phyloP scores from a whole-genome alignment of 2,888 invertebrate species.

The Alentia gelatinosa region DNA sequence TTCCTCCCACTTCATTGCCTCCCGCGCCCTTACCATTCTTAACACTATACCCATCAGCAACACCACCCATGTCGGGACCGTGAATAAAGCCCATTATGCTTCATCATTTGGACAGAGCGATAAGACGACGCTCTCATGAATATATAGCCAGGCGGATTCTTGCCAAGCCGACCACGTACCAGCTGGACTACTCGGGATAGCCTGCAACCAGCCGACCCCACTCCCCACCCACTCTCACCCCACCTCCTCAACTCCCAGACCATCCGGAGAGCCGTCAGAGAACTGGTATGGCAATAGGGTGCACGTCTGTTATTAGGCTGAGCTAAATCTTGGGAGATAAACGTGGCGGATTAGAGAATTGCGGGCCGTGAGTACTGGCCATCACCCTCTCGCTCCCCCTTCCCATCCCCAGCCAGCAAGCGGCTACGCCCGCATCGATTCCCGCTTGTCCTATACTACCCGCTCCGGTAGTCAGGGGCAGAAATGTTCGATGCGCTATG shows the following conservation, averaged over 20 bases:
- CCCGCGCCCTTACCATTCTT: not conserved
- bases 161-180: not conserved
- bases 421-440: not conserved
- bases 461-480: not conserved
- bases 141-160: not conserved
- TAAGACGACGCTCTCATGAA: not conserved
- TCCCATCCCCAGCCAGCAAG: too few species aligned
- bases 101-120: not conserved
- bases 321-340: not conserved
- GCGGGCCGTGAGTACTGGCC: not conserved
- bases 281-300: too few species aligned
- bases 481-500: not conserved
- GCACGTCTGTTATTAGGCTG: not conserved
- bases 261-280: too few species aligned
- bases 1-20: not conserved
- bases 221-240: too few species aligned
- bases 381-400: not conserved
- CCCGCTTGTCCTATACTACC: not conserved
- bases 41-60: not conserved
- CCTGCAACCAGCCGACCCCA: too few species aligned
- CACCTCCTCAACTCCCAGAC: too few species aligned
- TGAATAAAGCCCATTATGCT: not conserved
- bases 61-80: too few species aligned
- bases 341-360: not conserved
- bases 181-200: too few species aligned